Conservation (phyloP, 2,888 invertebrate genomes). For the Drosophila putrida region DNA sequence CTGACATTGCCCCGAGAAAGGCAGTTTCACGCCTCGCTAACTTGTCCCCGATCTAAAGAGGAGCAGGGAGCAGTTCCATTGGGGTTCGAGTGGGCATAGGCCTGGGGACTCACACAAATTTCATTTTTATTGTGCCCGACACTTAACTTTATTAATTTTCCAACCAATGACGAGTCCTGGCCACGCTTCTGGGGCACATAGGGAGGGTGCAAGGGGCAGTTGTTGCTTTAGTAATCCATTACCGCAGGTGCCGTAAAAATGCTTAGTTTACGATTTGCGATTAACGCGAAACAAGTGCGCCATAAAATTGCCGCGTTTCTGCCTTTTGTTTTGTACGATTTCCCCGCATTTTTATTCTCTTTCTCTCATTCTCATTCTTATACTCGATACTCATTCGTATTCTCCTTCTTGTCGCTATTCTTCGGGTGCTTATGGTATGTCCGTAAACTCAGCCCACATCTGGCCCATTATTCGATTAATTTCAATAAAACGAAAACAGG, state of each 20-base stretch:
- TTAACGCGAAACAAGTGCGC: constrained; percentile 81
- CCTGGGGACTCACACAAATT: constrained; percentile 54
- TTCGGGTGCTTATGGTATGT: not conserved
- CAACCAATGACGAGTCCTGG: constrained; percentile 66
- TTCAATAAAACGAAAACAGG: constrained; percentile 73
- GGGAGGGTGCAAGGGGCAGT: constrained; percentile 18
- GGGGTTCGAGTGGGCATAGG: constrained; percentile 19
- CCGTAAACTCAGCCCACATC: constrained; percentile 12
- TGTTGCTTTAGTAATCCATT: constrained; percentile 75
- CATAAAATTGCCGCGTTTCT: constrained; percentile 66
- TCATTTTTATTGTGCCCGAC: constrained; percentile 78
- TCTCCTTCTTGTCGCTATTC: constrained; percentile 8
- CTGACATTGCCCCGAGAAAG: constrained; percentile 60
- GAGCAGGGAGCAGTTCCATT: not conserved
- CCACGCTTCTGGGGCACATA: not conserved
- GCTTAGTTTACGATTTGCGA: constrained; percentile 82
- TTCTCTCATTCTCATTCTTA: not conserved
- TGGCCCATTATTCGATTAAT: constrained; percentile 73
- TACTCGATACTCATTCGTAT: constrained; percentile 8
- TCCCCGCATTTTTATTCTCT: not conserved
- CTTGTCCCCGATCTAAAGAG: constrained; percentile 25
- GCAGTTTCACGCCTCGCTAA: constrained; percentile 71
- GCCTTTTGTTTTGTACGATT: constrained; percentile 53
- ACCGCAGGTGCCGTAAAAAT: constrained; percentile 81
- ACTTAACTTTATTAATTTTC: constrained; percentile 81